A percentile compares a stretch with the other conserved stretches of the same genome.
Conservation (phyloP, 2,113 vertebrate species). For the Beaufortia kweichowensis region DNA sequence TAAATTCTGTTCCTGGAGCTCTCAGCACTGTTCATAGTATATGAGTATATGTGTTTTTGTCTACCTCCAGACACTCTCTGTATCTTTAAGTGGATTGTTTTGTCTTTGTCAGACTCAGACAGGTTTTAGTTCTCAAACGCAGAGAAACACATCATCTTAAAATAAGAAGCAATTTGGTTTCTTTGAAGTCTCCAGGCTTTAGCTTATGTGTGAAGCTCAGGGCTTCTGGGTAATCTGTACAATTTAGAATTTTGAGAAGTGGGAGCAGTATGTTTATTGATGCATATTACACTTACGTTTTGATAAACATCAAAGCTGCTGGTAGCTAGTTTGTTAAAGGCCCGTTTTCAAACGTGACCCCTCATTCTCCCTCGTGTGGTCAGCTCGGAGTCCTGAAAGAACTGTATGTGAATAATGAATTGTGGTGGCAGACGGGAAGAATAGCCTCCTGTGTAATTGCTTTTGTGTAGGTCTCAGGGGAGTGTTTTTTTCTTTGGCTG, state of each 20-base stretch:
- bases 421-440: conserved; percentile 37
- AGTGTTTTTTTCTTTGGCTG: conserved; percentile 48
- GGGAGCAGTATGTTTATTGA: background rate
- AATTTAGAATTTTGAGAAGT: background rate
- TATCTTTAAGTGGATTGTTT: conserved; percentile 12
- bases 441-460: conserved; percentile 48
- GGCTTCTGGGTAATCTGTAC: background rate
- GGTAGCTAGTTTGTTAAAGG: background rate
- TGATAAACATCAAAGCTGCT: background rate
- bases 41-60: conserved; percentile 1
- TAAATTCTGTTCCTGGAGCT: background rate
- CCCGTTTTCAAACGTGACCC: background rate
- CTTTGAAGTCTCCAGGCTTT: background rate
- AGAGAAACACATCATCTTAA: background rate
- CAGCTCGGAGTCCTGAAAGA: conserved; percentile 21
- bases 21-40: background rate
- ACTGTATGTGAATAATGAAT: conserved; percentile 46
- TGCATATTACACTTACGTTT: background rate
- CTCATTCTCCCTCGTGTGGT: conserved; percentile 6
- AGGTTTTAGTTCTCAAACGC: background rate
- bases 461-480: conserved; percentile 52
- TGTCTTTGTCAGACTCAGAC: background rate
- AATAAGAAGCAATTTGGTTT: background rate
- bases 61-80: conserved; percentile 2
- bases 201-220: background rate